A percentile compares a stretch with the other conserved stretches of the same genome.
These are phyloP conservation scores for Monopis laevigella DNA, from an alignment of 2,888 invertebrate genomes.

Conservation along the genomic window DNA sequence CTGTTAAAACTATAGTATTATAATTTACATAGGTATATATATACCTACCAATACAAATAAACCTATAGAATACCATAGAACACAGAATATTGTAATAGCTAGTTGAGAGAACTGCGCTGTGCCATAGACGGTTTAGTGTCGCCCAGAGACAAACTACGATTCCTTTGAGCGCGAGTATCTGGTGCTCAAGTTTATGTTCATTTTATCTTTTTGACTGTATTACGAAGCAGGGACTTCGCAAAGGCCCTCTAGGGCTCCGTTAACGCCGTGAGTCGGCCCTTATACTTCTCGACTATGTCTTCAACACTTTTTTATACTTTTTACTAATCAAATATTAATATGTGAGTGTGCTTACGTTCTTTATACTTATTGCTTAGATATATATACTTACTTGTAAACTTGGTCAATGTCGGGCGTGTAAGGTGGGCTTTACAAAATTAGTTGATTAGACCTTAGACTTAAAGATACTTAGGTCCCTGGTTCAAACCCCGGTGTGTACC, in stretches of 20 bases:
- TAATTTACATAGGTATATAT: too few species aligned
- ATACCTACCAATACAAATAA: too few species aligned
- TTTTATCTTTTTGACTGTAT: conserved; percentile 65
- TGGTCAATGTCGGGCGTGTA: too few species aligned
- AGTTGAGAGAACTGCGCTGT: conserved; percentile 37
- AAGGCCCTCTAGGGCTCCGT: conserved; percentile 62
- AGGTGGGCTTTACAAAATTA: too few species aligned
- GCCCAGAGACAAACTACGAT: conserved; percentile 59
- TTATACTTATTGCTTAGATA: too few species aligned
- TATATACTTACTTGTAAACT: too few species aligned
- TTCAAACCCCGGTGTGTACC: too few species aligned
- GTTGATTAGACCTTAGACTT: too few species aligned
- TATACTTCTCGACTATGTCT: conserved; percentile 31
- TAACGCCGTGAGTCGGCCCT: conserved; percentile 50
- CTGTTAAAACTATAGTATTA: too few species aligned
- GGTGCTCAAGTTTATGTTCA: conserved; percentile 64
- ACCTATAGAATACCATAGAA: neutral
- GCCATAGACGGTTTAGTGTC: conserved; percentile 47
- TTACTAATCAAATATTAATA: conserved; percentile 60
- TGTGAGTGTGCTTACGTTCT: too few species aligned
- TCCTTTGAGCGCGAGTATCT: conserved; percentile 61
- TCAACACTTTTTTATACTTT: conserved; percentile 52
- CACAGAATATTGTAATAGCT: neutral
- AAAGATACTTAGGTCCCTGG: too few species aligned
- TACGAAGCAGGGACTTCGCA: conserved; percentile 54